These are phyloP conservation scores for Gila orcuttii DNA, from an alignment of 2,113 vertebrate genomes.

Conservation along the genomic window DNA sequence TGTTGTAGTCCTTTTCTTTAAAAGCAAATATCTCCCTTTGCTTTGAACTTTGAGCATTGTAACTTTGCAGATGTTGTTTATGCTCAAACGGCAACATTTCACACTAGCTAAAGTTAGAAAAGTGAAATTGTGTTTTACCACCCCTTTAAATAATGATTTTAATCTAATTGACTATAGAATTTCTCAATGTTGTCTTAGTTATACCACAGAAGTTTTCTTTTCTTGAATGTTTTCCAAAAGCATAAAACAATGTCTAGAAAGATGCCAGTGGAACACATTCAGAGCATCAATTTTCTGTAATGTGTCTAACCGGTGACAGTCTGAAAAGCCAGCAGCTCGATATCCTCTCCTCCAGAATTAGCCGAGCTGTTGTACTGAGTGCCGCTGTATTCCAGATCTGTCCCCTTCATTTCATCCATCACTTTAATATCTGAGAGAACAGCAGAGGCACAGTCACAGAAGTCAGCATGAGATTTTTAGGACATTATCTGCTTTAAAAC, in stretches of 20 bases:
- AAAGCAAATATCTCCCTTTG: too few relatives aligned
- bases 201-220: neutral
- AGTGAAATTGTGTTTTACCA: too few relatives aligned
- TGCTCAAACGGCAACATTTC: too few relatives aligned
- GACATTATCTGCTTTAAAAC: neutral
- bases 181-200: neutral
- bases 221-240: neutral
- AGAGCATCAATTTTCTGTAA: neutral
- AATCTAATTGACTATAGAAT: slow-evolving; percentile 1
- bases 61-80: too few relatives aligned
- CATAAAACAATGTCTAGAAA: too few relatives aligned
- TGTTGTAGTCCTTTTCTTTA: too few relatives aligned
- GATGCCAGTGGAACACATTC: neutral
- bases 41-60: too few relatives aligned
- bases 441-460: slow-evolving; percentile 7
- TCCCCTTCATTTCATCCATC: slow-evolving; percentile 69
- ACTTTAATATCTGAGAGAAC: slow-evolving; percentile 63
- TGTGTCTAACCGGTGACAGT: slow-evolving; percentile 72
- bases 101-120: too few relatives aligned
- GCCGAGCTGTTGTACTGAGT: slow-evolving; percentile 72
- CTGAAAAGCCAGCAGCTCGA: slow-evolving; percentile 78
- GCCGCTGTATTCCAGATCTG: slow-evolving; percentile 71
- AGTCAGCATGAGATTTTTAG: slow-evolving; percentile 4
- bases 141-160: neutral
- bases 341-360: slow-evolving; percentile 73